A percentile compares a stretch with the other conserved stretches of the same genome.
Evolutionary conservation across 2,888 invertebrate genomes (phyloP).

Genomic region (Cryptocheilus praepositus): DNA sequence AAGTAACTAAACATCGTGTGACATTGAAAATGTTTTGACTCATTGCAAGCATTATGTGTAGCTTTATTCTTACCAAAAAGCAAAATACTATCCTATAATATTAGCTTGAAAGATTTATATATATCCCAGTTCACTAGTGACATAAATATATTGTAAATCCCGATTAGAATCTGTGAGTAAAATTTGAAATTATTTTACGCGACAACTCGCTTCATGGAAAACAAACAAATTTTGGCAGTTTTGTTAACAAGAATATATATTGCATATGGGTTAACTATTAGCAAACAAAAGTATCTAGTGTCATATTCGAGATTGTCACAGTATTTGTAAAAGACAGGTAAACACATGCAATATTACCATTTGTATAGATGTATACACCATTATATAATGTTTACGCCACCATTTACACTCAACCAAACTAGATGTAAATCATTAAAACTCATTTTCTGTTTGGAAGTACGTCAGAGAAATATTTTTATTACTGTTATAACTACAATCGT

Average conservation of each 20-base stretch:
- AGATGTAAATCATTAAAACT: constrained; percentile 25
- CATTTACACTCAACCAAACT: constrained; percentile 22
- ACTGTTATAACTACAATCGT: constrained; percentile 41
- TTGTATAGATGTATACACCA: constrained; percentile 19
- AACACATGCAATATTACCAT: constrained; percentile 25
- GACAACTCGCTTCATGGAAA: no score
- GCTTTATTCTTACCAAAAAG: constrained; percentile 18
- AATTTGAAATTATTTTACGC: no score
- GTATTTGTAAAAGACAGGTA: not conserved
- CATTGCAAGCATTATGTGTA: constrained; percentile 11
- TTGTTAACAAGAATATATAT: no score
- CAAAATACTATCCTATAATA: constrained; percentile 6
- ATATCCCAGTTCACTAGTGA: no score
- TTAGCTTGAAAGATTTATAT: constrained; percentile 3
- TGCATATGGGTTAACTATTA: no score
- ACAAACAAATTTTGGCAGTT: no score
- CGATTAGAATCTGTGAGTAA: no score
- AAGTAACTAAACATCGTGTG: not conserved
- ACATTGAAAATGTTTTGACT: constrained; percentile 7
- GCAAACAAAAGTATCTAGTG: no score
- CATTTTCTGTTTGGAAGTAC: constrained; percentile 25
- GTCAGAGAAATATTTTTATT: constrained; percentile 56
- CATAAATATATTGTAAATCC: no score
- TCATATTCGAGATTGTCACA: no score
- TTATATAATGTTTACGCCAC: no score